These are phyloP conservation scores for Luehdorfia chinensis DNA, from an alignment of 1,140 invertebrate species.

Conservation along the genomic window DNA sequence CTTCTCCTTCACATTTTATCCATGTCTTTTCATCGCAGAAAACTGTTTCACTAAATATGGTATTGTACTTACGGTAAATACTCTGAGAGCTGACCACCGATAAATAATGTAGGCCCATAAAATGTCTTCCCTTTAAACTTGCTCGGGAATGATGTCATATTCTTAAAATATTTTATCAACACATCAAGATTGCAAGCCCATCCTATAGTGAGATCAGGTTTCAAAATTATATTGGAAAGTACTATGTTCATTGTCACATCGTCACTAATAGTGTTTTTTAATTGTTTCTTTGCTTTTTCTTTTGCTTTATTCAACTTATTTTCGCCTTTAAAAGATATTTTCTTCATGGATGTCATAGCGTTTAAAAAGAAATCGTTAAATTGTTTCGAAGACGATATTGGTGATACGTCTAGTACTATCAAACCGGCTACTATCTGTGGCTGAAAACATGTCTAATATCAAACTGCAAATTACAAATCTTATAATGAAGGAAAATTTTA, in stretches of 20 bases:
- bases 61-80: slow-evolving; percentile 48
- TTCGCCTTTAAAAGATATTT: slow-evolving; percentile 36
- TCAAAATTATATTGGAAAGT: slow-evolving; percentile 42
- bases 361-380: slow-evolving; percentile 69
- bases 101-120: slow-evolving; percentile 43
- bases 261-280: slow-evolving; percentile 33
- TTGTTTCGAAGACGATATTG: slow-evolving; percentile 76
- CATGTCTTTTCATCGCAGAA: too few species aligned
- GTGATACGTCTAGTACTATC: slow-evolving; percentile 86
- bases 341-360: slow-evolving; percentile 79
- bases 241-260: slow-evolving; percentile 35
- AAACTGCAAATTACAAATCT: too few species aligned
- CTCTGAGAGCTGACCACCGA: slow-evolving; percentile 50
- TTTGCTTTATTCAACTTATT: slow-evolving; percentile 33
- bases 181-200: slow-evolving; percentile 52
- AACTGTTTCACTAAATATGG: too few species aligned
- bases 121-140: slow-evolving; percentile 34
- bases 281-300: slow-evolving; percentile 31
- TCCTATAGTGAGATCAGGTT: slow-evolving; percentile 36
- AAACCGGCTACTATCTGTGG: slow-evolving; percentile 83
- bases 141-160: slow-evolving; percentile 41
- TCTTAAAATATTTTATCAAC: slow-evolving; percentile 41
- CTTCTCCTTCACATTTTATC: too few species aligned
- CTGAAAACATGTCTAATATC: slow-evolving; percentile 64
- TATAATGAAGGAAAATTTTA: too few species aligned